Percentiles rank a stretch among this genome's conserved stretches.
These are phyloP conservation scores for Conger conger DNA, from an alignment of 2,113 vertebrate genomes.

Conservation along the genomic window DNA sequence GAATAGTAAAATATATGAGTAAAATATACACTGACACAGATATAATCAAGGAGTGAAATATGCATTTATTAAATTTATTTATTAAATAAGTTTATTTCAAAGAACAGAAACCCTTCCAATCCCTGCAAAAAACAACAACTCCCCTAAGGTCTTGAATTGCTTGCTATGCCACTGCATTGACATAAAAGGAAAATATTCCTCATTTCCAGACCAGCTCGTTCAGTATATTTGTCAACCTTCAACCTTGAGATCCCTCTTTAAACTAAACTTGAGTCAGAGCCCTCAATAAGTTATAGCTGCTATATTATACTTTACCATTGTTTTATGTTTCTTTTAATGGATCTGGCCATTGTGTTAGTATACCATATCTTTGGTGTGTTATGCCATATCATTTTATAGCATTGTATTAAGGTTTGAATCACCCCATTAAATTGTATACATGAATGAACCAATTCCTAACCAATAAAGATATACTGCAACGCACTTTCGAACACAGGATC, in stretches of 20 bases:
- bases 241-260: neutral
- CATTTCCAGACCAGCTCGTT: neutral
- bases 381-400: neutral
- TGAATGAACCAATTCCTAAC: slow-evolving; percentile 1
- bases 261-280: neutral
- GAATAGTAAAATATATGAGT: too few species aligned
- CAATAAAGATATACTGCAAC: neutral
- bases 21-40: too few species aligned
- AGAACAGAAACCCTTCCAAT: too few species aligned
- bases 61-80: too few species aligned
- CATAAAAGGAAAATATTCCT: too few species aligned
- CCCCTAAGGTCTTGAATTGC: too few species aligned
- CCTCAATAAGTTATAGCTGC: neutral
- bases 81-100: too few species aligned
- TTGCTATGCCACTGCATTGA: too few species aligned
- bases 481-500: neutral
- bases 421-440: neutral
- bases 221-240: neutral
- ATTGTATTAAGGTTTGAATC: slow-evolving; percentile 12
- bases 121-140: too few species aligned
- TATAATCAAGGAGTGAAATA: too few species aligned
- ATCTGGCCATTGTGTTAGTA: neutral
- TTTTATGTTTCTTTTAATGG: neutral
- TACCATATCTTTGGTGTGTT: slow-evolving; percentile 6
- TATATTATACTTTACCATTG: too few species aligned